phyloP scores from a whole-genome alignment of 2,797 vertebrate genomes.

The Xenops minutus region DNA sequence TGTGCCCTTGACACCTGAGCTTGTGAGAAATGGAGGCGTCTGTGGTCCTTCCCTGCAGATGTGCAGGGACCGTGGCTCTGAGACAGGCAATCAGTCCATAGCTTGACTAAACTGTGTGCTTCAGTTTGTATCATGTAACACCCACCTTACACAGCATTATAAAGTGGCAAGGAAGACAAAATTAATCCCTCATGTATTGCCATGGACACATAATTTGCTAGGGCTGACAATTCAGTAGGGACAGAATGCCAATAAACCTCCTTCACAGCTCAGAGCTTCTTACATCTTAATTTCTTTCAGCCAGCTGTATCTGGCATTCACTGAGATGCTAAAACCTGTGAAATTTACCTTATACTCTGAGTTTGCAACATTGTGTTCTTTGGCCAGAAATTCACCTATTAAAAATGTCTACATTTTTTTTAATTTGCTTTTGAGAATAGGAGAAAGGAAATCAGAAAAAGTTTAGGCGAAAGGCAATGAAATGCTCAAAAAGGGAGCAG shows the following conservation, averaged over 20 bases:
- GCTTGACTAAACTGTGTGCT: neutral
- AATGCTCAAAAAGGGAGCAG: neutral
- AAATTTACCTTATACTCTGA: neutral
- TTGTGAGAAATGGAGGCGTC: neutral
- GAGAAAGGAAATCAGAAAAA: neutral
- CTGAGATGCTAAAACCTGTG: neutral
- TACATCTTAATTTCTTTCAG: neutral
- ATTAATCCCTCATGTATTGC: neutral
- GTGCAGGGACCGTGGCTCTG: neutral
- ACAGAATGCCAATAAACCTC: neutral
- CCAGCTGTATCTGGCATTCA: neutral
- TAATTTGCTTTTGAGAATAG: neutral
- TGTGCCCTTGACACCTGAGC: neutral
- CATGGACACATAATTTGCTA: neutral
- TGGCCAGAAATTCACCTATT: neutral
- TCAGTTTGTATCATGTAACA: neutral
- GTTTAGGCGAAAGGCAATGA: neutral
- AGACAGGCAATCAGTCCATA: fast-evolving
- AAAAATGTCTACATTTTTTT: neutral
- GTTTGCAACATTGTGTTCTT: neutral
- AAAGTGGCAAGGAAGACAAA: neutral
- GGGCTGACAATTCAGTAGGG: neutral
- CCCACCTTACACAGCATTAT: neutral
- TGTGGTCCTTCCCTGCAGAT: neutral
- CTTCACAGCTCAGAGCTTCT: neutral